A percentile compares a stretch with the other conserved stretches of the same genome.
Evolutionary conservation across 2,113 vertebrate species (phyloP).

Genomic region (Microcebus lehilahytsara): DNA sequence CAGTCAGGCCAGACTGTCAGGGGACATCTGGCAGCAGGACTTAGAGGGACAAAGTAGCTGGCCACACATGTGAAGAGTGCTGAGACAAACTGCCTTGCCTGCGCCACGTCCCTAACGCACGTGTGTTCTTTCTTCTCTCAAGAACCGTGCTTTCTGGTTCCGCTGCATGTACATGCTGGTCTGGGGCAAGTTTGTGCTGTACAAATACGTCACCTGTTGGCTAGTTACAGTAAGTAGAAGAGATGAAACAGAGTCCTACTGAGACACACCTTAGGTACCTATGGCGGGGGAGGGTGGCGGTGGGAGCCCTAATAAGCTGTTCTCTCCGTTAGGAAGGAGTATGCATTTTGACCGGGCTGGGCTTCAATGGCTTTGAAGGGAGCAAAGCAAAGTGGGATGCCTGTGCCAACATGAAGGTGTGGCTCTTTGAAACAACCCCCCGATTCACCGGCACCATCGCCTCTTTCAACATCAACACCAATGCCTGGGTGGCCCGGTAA

Average conservation of each 20-base stretch:
- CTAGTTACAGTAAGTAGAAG: constrained; percentile 93
- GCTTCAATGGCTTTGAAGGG: constrained; percentile 88
- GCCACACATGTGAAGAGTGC: not conserved
- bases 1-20: too few relatives aligned
- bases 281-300: fast-evolving
- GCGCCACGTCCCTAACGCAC: not conserved
- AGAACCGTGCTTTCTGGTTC: constrained; percentile 95
- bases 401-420: constrained; percentile 97
- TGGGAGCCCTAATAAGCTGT: not conserved
- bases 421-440: constrained; percentile 95
- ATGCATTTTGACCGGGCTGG: constrained; percentile 93
- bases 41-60: not conserved
- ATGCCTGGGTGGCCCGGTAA: constrained; percentile 96
- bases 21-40: not conserved
- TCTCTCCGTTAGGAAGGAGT: constrained; percentile 91
- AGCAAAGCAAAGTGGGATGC: constrained; percentile 90
- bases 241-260: too few relatives aligned
- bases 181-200: constrained; percentile 95
- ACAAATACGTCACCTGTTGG: constrained; percentile 99
- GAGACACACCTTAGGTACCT: not conserved
- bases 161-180: constrained; percentile 94
- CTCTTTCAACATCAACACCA: constrained; percentile 98
- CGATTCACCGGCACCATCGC: constrained; percentile 94
- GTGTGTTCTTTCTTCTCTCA: constrained; percentile 30
- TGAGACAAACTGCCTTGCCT: not conserved